Evolutionary conservation across 2,888 invertebrate genomes (phyloP), one percentile per base, ranked within the genome.

Genomic region (Xanthia togata): DNA sequence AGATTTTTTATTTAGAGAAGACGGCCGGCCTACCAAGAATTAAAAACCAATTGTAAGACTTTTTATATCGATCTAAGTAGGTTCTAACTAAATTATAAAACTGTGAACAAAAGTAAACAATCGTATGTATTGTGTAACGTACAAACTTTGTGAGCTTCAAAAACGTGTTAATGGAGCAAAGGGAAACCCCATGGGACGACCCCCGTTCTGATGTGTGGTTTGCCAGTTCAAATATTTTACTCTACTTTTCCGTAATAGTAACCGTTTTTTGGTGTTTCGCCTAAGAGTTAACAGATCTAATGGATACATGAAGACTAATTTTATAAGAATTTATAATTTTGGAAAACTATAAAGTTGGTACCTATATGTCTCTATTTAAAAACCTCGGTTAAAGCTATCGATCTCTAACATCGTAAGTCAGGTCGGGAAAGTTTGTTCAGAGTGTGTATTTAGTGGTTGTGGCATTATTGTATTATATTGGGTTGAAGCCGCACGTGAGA

Each of bases 1-100:
- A 84, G 79, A 92, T 93, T 78, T 88, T 92, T 93, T 92, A 93
- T 92, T 93, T 87, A 92, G 80, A 81, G 87, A 68, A 81, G 83
- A 88, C 80, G 81, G 87, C 81, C 68, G 35, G 12, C 11, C 68
- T 83, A 55, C 85, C 85, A 89, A 88, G 84, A 86, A 86, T 85
- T 89, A 87, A 85, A 84, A 89, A 86, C 78, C 84, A 86, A 81
- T 81, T 74, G 85, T 38, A 85, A 88, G 82, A 86, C 71, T 80
- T 83, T 79, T 78, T 87, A 78, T 70, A 64, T 62, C 55, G 71
- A 77, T 70, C 63, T 71, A 67, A 72, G 68, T 64, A 59, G 44
- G 38, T 35, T 31, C 57, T 44, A 65, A 53, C 26, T 44, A 41
- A 57, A 60, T 59, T 73, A 73, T 44, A 23, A 78, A 74, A 79